Evolutionary conservation across 2,888 invertebrate species (phyloP), one percentile per base, ranked within the genome.

Genomic region (Philereme vetulata): DNA sequence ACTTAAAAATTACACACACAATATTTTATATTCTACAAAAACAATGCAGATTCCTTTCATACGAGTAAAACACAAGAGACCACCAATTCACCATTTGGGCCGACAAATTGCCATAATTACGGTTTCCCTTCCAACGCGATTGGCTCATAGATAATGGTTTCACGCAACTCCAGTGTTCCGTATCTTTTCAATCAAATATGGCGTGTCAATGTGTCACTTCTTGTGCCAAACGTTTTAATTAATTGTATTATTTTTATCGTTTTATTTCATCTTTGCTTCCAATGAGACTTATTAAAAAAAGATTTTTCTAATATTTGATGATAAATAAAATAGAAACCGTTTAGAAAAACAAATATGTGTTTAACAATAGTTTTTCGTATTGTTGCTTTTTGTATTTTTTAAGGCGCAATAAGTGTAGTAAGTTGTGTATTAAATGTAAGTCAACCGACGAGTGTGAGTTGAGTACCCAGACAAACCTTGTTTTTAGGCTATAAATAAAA

Each of bases 71-170:
- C 48, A 50, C 53, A 60, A 63, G 71, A 64, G 55, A 65, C 42
- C 53, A 61, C 65, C 67, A 69, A 70, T 69, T 65, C 60, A 68
- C 67, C 67, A 72, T 73, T 69, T 72, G 74, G 75, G 76, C 77
- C 74, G 81, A 83, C 84, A 86, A 87, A 87, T 88, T 84, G 85
- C 80, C 74, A 69, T 87, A 86, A 88, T 87, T 86, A 86, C 67
- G 60, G 70, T 81, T 81, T 79, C 75, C 81, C 64, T 65, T 47
- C 43, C 57, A 52, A 53, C 57, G 46, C 63, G 70, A 70, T 80
- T 73, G 68, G 64, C 72, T 72, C 68, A 71, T 66, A 79, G 84
- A 85, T 84, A 84, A 81, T 79, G 71, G 78, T 81, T 82, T 73
- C 76, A 80, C 77, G 78, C 77, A 81, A 84, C 82, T 81, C 71